Evolutionary conservation across 2,113 vertebrate genomes (phyloP), one percentile per base, ranked within the genome.

Genomic region (Podilymbus podiceps): DNA sequence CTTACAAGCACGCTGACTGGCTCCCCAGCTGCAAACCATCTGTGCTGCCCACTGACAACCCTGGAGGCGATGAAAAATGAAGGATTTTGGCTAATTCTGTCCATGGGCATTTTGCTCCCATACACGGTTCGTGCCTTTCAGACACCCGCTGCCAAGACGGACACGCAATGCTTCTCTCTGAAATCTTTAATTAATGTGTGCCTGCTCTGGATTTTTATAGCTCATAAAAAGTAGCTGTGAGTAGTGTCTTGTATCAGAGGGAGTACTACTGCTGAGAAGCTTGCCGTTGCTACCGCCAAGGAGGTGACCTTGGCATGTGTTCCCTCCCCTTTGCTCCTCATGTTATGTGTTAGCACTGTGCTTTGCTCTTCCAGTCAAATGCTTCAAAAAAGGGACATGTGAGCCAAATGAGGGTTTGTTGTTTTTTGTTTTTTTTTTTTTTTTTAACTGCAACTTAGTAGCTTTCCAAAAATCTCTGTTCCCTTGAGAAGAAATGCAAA

Each of bases 341-440:
- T 59, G 6, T 50, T 47, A 9, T 46, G 80, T 93, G 92, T 96
- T 78, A 94, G 63, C 74, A 38, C 9, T 15, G 31, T 17, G 11
- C 80, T 98, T 94, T 60, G 67, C 94, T 95, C 76, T 89, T 85
- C 83, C 74, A 62, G 8, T 91, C 95, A 93, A 97, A 92, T 71
- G 73, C 89, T 95, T 97, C 85, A 93, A 63, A 83, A 93, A 94
- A 94, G 95, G 85, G 83, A 27, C 85, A 91, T 66, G 56, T 47
- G 79, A 92, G 82, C 28, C 66, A 77, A 76, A 72, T 49, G 67
- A 49, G 46, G 38, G 38, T 38, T 38, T 38, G 38, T 38, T 38
- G 38, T 38, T 38, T 38, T 38, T 38, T 38, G 38, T 8, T 38
- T 38, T 38, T 8, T 38, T 38, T 46, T 42, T 52, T 62, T 79